Evolutionary conservation across 2,888 invertebrate species (phyloP).

Genomic region (Cryptocephalus primarius): DNA sequence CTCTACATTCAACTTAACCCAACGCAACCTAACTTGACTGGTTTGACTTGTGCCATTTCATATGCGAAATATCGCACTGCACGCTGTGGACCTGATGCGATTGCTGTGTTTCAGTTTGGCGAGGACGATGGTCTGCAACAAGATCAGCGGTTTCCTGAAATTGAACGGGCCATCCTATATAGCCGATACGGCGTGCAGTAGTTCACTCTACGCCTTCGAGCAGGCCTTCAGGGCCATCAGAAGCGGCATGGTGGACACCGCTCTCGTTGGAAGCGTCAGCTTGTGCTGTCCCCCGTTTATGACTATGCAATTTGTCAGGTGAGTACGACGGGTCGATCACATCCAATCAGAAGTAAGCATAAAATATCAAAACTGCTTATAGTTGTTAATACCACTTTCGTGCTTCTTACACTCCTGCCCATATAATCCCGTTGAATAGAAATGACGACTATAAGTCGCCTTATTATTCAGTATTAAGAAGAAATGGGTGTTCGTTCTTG

Average conservation of each 20-base stretch:
- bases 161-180: conserved; percentile 81
- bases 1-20: not conserved
- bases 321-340: no score
- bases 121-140: conserved; percentile 83
- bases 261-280: conserved; percentile 81
- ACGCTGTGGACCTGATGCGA: no score
- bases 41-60: not conserved
- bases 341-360: no score
- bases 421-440: no score
- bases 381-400: no score
- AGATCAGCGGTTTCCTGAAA: conserved; percentile 81
- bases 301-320: no score
- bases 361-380: no score
- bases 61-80: no score
- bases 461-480: no score
- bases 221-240: conserved; percentile 67
- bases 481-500: no score
- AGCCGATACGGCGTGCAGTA: conserved; percentile 92
- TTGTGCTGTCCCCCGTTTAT: conserved; percentile 40
- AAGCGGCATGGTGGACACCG: conserved; percentile 75
- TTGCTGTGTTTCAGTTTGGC: conserved; percentile 40
- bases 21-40: not conserved
- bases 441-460: no score
- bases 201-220: conserved; percentile 78
- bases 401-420: no score